Conservation (phyloP, 2,888 invertebrate species). For the Amphipyra berbera region DNA sequence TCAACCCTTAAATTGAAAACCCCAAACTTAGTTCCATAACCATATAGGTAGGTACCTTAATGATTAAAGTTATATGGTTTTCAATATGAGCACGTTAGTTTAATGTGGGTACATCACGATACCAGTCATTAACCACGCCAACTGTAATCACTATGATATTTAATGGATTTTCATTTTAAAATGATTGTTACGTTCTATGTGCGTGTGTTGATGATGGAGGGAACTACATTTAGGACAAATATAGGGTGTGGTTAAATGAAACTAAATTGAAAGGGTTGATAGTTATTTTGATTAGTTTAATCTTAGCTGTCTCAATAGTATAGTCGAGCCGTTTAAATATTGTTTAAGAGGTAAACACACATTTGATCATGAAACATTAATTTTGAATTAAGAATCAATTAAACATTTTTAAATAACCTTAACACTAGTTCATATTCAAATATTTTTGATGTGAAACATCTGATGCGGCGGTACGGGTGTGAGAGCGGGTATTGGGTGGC, state of each 20-base stretch:
- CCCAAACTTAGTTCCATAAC: slow-evolving; percentile 34
- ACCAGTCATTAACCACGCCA: slow-evolving; percentile 30
- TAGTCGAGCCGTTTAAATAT: no score
- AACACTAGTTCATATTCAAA: no score
- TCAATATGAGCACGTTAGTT: slow-evolving; percentile 38
- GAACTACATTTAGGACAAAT: background rate
- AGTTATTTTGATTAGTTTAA: no score
- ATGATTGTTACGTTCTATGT: slow-evolving; percentile 35
- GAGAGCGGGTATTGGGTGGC: no score
- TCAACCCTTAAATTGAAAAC: slow-evolving; percentile 33
- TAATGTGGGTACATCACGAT: slow-evolving; percentile 48
- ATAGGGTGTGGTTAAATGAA: background rate
- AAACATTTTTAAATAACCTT: no score
- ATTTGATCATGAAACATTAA: no score
- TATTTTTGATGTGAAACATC: no score
- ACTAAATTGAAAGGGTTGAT: background rate
- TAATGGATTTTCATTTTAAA: slow-evolving; percentile 51
- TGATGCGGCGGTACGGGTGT: no score
- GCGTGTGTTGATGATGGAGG: slow-evolving; percentile 10
- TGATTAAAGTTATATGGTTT: slow-evolving; percentile 49
- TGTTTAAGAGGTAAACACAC: no score
- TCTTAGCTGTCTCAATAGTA: no score
- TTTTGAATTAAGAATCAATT: no score
- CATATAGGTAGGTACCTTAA: slow-evolving; percentile 46
- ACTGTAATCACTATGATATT: slow-evolving; percentile 33